phyloP scores from a whole-genome alignment of 2,888 invertebrate genomes.

The Apeira syringaria region DNA sequence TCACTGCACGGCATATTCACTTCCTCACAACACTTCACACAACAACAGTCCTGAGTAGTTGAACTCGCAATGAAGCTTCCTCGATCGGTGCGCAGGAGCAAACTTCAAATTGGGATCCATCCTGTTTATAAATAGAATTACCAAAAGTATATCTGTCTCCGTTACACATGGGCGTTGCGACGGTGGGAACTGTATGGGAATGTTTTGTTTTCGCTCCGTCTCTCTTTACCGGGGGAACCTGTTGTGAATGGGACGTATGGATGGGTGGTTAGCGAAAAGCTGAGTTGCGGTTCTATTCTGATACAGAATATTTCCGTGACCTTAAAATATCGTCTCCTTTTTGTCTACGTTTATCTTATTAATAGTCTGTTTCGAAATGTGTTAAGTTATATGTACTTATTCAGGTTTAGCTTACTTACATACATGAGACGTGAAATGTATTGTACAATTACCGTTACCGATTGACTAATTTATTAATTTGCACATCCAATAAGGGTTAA shows the following conservation, averaged over 20 bases:
- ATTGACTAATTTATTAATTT: too few relatives aligned
- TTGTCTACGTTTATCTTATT: too few relatives aligned
- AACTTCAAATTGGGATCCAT: constrained; percentile 67
- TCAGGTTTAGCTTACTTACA: too few relatives aligned
- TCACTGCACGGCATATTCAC: constrained; percentile 84
- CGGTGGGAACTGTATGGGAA: constrained; percentile 80
- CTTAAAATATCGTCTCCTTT: too few relatives aligned
- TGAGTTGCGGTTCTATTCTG: constrained; percentile 53
- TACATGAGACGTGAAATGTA: too few relatives aligned
- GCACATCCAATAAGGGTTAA: too few relatives aligned
- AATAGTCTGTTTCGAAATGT: too few relatives aligned
- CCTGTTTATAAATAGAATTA: constrained; percentile 49
- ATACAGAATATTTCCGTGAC: background rate
- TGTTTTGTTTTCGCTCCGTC: constrained; percentile 80
- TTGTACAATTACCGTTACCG: too few relatives aligned
- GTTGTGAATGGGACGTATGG: constrained; percentile 59
- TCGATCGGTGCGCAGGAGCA: constrained; percentile 47
- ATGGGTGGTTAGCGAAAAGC: constrained; percentile 38
- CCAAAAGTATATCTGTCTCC: constrained; percentile 46
- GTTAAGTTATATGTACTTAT: too few relatives aligned
- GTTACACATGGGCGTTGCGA: constrained; percentile 36
- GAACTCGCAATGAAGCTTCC: constrained; percentile 44
- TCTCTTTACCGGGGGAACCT: constrained; percentile 65
- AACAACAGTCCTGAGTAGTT: constrained; percentile 43
- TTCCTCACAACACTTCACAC: constrained; percentile 35